Conservation (phyloP, 2,113 vertebrate species). For the Phylloscopus whistleri region DNA sequence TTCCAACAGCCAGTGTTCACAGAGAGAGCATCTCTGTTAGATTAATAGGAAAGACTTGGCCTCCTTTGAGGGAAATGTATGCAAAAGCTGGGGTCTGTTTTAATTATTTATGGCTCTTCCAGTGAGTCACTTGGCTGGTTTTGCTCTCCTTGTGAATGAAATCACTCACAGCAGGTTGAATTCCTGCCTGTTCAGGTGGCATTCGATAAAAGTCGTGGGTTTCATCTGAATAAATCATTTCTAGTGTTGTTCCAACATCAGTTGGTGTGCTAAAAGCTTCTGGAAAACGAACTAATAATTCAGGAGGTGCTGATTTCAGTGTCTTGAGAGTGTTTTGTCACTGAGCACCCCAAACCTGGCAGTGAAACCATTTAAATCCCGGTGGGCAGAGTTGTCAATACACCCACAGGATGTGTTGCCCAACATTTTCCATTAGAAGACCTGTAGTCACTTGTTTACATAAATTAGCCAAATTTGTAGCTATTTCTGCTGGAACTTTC, state of each 20-base stretch:
- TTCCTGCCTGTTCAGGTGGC: neutral
- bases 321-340: neutral
- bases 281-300: neutral
- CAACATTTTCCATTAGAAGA: neutral
- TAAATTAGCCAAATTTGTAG: neutral
- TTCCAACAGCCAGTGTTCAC: neutral
- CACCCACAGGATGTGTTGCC: neutral
- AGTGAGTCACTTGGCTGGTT: neutral
- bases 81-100: neutral
- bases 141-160: neutral
- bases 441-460: neutral
- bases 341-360: neutral
- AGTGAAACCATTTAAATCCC: neutral
- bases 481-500: neutral
- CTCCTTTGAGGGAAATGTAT: neutral
- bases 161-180: neutral
- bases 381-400: neutral
- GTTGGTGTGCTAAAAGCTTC: neutral
- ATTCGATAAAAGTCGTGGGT: neutral
- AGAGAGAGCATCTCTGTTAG: neutral
- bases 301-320: neutral
- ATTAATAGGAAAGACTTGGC: slow-evolving; percentile 5
- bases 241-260: neutral
- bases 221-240: neutral
- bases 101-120: neutral